Percentiles rank a stretch among this genome's conserved stretches.
Evolutionary conservation across 2,888 invertebrate genomes (phyloP).

Genomic region (Drosophila cognata): DNA sequence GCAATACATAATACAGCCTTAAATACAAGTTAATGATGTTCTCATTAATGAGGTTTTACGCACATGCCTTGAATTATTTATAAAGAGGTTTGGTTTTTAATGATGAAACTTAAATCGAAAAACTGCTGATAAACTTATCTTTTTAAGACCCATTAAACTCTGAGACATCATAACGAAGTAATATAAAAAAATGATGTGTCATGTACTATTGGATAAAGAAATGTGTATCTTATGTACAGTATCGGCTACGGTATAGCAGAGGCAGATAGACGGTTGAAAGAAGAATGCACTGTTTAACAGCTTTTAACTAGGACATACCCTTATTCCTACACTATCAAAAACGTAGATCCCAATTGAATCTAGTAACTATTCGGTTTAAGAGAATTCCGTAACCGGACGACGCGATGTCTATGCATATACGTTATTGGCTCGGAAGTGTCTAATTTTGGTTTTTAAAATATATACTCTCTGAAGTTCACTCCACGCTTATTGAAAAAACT

Average conservation of each 20-base stretch:
- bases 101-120: neutral
- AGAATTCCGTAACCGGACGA: neutral
- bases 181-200: neutral
- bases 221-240: neutral
- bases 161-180: neutral
- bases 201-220: neutral
- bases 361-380: neutral
- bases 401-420: neutral
- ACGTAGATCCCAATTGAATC: neutral
- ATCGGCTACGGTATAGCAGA: neutral
- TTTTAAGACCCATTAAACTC: neutral
- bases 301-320: neutral
- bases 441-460: neutral
- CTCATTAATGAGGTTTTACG: too few relatives aligned
- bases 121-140: neutral
- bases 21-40: too few relatives aligned
- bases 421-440: neutral
- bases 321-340: neutral
- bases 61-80: neutral
- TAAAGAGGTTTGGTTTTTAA: slow-evolving; percentile 22
- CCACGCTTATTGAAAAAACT: neutral
- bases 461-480: neutral
- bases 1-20: too few relatives aligned
- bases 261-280: neutral
- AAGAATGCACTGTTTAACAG: neutral